phyloP scores from a whole-genome alignment of 2,797 vertebrate species.

The Kryptolebias ocellatus region DNA sequence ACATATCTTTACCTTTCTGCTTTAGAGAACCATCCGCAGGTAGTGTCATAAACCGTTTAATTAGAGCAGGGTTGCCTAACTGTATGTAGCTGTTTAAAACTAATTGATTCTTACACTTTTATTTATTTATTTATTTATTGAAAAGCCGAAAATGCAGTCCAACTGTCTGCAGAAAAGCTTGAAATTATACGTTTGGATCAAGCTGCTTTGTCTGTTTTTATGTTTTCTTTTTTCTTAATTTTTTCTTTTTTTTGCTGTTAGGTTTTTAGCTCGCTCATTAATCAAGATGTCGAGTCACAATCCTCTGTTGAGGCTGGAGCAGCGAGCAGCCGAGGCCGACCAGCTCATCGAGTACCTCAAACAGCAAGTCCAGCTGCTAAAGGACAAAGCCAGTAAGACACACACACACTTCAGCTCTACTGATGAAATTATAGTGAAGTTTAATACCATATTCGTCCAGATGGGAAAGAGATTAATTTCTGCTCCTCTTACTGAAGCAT shows the following conservation, averaged over 20 bases:
- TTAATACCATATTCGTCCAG: not conserved
- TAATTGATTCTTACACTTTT: not conserved
- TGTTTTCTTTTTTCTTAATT: too few species aligned
- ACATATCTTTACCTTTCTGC: slow-evolving; percentile 31
- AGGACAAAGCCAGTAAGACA: slow-evolving; percentile 94
- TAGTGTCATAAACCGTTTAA: not conserved
- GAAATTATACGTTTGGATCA: not conserved
- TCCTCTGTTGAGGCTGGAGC: slow-evolving; percentile 91
- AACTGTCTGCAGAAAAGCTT: not conserved
- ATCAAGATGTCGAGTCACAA: slow-evolving; percentile 91
- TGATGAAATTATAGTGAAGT: not conserved
- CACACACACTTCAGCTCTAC: not conserved
- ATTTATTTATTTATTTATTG: not conserved
- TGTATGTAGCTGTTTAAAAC: too few species aligned
- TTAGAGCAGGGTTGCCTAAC: not conserved
- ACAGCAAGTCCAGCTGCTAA: slow-evolving; percentile 94
- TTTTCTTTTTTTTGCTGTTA: slow-evolving; percentile 59
- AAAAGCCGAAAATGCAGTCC: not conserved
- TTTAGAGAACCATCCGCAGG: not conserved
- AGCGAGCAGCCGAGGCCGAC: slow-evolving; percentile 94
- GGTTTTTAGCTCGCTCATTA: slow-evolving; percentile 86
- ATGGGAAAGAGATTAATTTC: too few species aligned
- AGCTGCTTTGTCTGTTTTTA: not conserved
- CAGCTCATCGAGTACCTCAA: slow-evolving; percentile 97
- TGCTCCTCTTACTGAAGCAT: too few species aligned